Evolutionary conservation across 2,888 invertebrate genomes (phyloP).

Genomic region (Dolichopus griseipennis): DNA sequence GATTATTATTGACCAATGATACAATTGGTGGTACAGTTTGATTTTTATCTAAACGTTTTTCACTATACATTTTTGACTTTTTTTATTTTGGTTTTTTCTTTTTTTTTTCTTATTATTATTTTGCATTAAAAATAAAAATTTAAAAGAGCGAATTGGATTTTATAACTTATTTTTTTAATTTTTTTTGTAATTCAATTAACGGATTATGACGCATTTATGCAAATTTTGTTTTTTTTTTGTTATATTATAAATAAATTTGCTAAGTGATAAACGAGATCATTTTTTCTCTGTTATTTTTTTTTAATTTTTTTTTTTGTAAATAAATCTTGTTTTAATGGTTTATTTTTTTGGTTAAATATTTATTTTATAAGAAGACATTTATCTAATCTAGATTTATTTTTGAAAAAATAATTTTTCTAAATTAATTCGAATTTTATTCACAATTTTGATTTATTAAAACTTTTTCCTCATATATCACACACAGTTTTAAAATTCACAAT

Average conservation of each 20-base stretch:
- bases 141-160: not conserved
- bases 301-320: too few species aligned
- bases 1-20: not conserved
- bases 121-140: not conserved
- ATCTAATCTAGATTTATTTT: not conserved
- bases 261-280: not conserved
- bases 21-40: not conserved
- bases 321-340: too few species aligned
- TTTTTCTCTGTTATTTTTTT: not conserved
- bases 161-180: not conserved
- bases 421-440: not conserved
- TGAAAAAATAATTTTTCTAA: not conserved
- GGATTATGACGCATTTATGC: conserved; percentile 6
- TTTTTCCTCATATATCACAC: too few species aligned
- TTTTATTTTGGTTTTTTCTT: not conserved
- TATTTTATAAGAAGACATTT: too few species aligned
- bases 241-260: not conserved
- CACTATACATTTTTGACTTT: conserved; percentile 2
- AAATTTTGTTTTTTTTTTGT: not conserved
- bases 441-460: not conserved
- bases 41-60: conserved; percentile 8
- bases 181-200: not conserved
- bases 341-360: too few species aligned
- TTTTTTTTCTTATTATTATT: too few species aligned
- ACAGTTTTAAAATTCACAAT: too few species aligned